These are phyloP conservation scores for Drosophila antonietae DNA, from an alignment of 2,888 invertebrate genomes.

Conservation along the genomic window DNA sequence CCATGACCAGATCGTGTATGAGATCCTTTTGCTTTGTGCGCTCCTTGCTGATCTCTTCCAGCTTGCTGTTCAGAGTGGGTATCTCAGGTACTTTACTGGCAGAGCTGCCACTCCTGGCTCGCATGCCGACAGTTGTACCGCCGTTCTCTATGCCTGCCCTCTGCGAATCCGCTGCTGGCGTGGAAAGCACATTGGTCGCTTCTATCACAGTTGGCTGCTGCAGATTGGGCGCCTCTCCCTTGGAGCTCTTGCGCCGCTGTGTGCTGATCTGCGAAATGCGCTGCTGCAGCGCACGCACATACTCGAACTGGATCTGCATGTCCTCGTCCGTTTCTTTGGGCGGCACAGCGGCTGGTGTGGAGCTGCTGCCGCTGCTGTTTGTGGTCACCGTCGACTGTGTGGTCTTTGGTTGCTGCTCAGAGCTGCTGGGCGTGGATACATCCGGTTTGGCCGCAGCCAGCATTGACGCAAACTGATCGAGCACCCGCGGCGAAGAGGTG, in stretches of 20 bases:
- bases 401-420: conserved; percentile 82
- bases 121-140: conserved; percentile 36
- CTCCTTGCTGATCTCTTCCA: conserved; percentile 92
- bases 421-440: conserved; percentile 81
- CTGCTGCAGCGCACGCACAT: conserved; percentile 88
- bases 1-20: conserved; percentile 93
- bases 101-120: conserved; percentile 57
- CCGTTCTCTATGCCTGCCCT: conserved; percentile 9
- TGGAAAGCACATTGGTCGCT: conserved; percentile 33
- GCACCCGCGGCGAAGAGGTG: conserved; percentile 77
- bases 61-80: conserved; percentile 88
- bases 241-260: conserved; percentile 86
- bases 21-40: conserved; percentile 93
- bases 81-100: conserved; percentile 82
- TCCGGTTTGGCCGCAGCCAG: conserved; percentile 54
- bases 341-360: conserved; percentile 35
- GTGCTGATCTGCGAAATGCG: conserved; percentile 90
- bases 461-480: conserved; percentile 69
- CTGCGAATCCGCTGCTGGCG: conserved; percentile 29
- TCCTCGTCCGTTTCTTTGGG: conserved; percentile 60
- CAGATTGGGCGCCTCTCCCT: conserved; percentile 81
- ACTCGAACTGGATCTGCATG: conserved; percentile 84
- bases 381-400: conserved; percentile 76
- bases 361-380: conserved; percentile 56
- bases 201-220: conserved; percentile 83